Percentiles rank a stretch among this genome's conserved stretches.
These are phyloP conservation scores for Thalpophila matura DNA, from an alignment of 2,888 invertebrate species.

Conservation along the genomic window DNA sequence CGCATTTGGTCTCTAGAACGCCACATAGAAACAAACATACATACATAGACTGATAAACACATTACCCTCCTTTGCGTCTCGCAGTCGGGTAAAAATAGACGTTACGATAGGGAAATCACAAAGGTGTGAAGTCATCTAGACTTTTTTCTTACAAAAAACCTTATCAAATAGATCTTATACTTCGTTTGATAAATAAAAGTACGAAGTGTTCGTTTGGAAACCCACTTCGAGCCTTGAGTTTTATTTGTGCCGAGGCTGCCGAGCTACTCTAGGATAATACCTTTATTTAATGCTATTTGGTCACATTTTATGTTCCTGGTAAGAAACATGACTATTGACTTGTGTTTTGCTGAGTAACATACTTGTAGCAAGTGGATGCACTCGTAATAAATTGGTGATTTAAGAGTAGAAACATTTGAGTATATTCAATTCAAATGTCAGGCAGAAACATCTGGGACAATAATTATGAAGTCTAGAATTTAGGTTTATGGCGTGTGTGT, in stretches of 20 bases:
- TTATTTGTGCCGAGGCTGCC: conserved; percentile 25
- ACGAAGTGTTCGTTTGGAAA: conserved; percentile 22
- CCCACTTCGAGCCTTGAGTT: conserved; percentile 22
- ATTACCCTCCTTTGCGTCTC: no score
- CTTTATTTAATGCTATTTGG: conserved; percentile 15
- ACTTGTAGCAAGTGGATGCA: background rate
- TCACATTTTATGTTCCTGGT: conserved; percentile 9
- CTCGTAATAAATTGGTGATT: conserved; percentile 5
- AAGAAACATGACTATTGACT: conserved; percentile 9
- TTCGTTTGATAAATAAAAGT: conserved; percentile 17
- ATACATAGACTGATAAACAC: no score
- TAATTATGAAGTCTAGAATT: conserved; percentile 1
- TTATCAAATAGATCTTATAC: background rate
- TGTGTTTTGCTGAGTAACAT: background rate
- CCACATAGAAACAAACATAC: no score
- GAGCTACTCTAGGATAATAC: conserved; percentile 24
- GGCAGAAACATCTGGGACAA: background rate
- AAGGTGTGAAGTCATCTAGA: no score
- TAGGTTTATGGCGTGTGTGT: background rate
- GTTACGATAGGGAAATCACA: no score
- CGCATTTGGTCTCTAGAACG: no score
- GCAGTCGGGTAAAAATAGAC: no score
- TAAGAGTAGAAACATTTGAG: background rate
- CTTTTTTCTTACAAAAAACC: background rate
- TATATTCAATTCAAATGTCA: background rate